Base-by-base conservation (phyloP, 2,888 invertebrate genomes). In the Acanthoscelides obtectus region DNA sequence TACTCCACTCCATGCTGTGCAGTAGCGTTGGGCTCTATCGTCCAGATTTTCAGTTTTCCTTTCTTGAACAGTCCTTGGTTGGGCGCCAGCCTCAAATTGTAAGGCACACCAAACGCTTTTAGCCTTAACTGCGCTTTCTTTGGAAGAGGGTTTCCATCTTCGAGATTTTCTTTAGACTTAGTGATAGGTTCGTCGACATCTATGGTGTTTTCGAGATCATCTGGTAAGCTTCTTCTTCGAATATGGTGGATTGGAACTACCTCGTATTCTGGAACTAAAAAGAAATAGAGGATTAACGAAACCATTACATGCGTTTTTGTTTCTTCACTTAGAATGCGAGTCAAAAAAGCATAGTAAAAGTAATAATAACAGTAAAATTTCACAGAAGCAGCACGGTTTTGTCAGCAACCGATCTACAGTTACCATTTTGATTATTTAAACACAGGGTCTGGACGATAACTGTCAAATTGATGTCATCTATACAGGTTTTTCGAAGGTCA, bases 251-350 rank as follows among this genome's bases (percentile, higher is more conserved):
- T 88, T 77, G 92, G 91, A 71, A 96, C 90, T 79, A 95, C 88
- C 87, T 96, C 94, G 86, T 96, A 96, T 79, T 92, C 89, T 75
- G 96, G 96, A 81, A 96, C 91, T 91, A 81, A 71, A 85, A 83
- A 12, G 12, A 45, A 45, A 45, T 45, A 4, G n/a, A n/a, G n/a
- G n/a, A n/a, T n/a, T n/a, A n/a, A n/a, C n/a, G n/a, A n/a, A n/a
- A n/a, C n/a, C n/a, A n/a, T n/a, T n/a, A n/a, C n/a, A n/a, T n/a
- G n/a, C n/a, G n/a, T n/a, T n/a, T n/a, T n/a, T n/a, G n/a, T n/a
- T n/a, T n/a, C n/a, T n/a, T n/a, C n/a, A n/a, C n/a, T n/a, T n/a
- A n/a, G n/a, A n/a, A n/a, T n/a, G n/a, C n/a, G n/a, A n/a, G n/a
- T n/a, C n/a, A n/a, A n/a, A n/a, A n/a, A n/a, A n/a, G n/a, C n/a